A percentile compares a stretch with the other conserved stretches of the same genome.
These are phyloP conservation scores for Pseudocheirus occidentalis DNA, from an alignment of 2,797 vertebrate species.

Conservation along the genomic window DNA sequence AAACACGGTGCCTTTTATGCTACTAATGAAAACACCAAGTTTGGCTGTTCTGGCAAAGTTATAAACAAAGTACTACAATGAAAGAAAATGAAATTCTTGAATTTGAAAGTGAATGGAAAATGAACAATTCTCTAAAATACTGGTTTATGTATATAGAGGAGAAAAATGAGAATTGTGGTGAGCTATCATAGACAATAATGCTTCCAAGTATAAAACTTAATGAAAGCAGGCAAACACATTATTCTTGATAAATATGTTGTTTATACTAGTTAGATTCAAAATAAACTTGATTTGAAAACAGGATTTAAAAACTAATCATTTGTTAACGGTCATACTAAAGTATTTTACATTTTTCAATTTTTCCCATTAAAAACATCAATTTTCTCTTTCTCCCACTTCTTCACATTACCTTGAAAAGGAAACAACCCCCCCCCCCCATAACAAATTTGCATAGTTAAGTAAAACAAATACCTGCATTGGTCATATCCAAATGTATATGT, in stretches of 20 bases:
- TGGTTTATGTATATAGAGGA: not conserved
- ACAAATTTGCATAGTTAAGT: not conserved
- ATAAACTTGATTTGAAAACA: not conserved
- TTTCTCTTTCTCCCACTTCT: not conserved
- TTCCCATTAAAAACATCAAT: not conserved
- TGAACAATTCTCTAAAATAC: not conserved
- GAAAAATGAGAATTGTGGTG: not conserved
- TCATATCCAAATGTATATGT: not conserved
- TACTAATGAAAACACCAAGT: not conserved
- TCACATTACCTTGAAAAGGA: not conserved
- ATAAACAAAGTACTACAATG: not conserved
- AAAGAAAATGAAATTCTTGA: not conserved
- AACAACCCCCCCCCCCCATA: not conserved
- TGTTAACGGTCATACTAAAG: not conserved
- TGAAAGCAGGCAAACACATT: not conserved
- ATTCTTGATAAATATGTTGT: not conserved
- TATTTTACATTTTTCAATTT: not conserved
- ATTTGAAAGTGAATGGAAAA: not conserved
- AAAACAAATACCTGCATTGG: not conserved
- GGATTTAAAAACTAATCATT: not conserved
- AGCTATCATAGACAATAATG: not conserved
- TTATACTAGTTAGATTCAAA: not conserved
- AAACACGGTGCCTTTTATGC: not conserved
- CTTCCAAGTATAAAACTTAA: not conserved
- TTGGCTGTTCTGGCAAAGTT: not conserved